phyloP scores from a whole-genome alignment of 2,113 vertebrate genomes.

The Melanostigma gelatinosum region DNA sequence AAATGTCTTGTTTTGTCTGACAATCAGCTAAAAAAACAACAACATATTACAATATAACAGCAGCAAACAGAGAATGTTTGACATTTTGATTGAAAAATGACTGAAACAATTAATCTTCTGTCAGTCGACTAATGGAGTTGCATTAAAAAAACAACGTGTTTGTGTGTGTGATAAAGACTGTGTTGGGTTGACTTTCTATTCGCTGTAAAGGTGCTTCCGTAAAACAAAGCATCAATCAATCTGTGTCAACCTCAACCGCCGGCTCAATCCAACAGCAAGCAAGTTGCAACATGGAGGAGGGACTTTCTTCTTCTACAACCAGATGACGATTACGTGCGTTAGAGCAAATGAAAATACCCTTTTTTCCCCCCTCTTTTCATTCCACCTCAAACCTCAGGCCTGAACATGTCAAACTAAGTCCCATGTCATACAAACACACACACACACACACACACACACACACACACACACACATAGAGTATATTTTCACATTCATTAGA shows the following conservation, averaged over 20 bases:
- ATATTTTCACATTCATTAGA: conserved; percentile 14
- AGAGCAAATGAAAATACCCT: not conserved
- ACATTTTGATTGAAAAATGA: not conserved
- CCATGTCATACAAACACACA: not conserved
- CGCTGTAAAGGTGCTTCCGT: not conserved
- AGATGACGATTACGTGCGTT: not conserved
- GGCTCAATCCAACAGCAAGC: conserved; percentile 16
- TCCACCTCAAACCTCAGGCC: conserved; percentile 21
- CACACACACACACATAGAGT: not conserved
- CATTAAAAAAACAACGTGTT: not conserved
- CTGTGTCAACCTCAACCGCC: conserved; percentile 16
- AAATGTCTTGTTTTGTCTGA: not conserved
- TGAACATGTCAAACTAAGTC: conserved; percentile 5
- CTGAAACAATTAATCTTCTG: not conserved
- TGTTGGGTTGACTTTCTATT: conserved; percentile 19
- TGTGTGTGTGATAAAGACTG: not conserved
- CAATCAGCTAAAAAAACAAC: not conserved
- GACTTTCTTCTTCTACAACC: conserved; percentile 8
- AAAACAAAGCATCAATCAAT: conserved; percentile 20
- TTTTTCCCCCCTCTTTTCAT: not conserved
- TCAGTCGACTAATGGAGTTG: not conserved
- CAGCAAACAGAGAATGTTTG: not conserved
- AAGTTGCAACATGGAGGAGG: not conserved
- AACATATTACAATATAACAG: not conserved
- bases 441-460: not conserved